A percentile compares a stretch with the other conserved stretches of the same genome.
Conservation (phyloP, 2,888 invertebrate genomes). For the Platycnemis pennipes region DNA sequence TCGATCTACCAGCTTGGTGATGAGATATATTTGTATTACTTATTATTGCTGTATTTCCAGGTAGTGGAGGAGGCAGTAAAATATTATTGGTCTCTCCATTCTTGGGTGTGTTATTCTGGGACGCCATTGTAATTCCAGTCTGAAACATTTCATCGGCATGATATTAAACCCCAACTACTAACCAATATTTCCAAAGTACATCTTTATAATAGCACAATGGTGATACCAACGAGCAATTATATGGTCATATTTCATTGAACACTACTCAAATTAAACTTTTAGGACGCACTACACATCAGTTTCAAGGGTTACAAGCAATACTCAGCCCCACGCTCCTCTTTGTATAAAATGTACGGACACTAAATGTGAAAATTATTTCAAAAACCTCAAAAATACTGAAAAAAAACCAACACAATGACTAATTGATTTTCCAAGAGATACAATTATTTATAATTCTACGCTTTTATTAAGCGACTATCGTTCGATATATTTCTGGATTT, state of each 20-base stretch:
- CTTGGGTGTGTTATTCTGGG: neutral
- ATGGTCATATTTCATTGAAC: neutral
- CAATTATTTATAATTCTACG: neutral
- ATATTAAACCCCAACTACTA: neutral
- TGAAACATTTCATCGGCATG: neutral
- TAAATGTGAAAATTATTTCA: neutral
- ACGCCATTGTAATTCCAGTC: neutral
- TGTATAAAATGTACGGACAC: neutral
- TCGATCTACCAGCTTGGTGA: slow-evolving; percentile 52
- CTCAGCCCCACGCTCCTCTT: neutral
- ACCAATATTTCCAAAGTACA: neutral
- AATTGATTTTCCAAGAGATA: neutral
- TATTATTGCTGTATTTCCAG: neutral
- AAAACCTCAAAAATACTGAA: neutral
- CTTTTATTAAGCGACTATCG: neutral
- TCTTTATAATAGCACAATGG: neutral
- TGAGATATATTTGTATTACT: slow-evolving; percentile 31
- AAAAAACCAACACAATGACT: neutral
- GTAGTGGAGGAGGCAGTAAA: slow-evolving; percentile 40
- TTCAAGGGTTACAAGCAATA: neutral
- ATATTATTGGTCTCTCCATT: slow-evolving; percentile 45
- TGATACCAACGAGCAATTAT: neutral
- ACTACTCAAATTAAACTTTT: neutral
- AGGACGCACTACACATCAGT: neutral
- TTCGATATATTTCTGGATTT: slow-evolving; percentile 38